A percentile compares a stretch with the other conserved stretches of the same genome.
Conservation (phyloP, 2,113 vertebrate genomes). For the Oncorhynchus keta region DNA sequence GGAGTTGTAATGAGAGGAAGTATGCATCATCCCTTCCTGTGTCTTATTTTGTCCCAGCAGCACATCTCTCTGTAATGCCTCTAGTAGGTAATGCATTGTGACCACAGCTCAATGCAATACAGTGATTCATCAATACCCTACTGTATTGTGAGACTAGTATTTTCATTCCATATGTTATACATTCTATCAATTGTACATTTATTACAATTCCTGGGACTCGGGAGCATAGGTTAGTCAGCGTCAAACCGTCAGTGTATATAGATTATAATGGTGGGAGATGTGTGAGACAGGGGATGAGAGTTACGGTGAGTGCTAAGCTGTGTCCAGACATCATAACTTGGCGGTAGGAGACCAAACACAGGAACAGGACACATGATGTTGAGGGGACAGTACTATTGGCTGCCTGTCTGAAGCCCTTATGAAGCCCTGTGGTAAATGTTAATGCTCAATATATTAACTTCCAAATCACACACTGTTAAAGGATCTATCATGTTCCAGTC, state of each 20-base stretch:
- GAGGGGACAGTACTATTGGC: neutral
- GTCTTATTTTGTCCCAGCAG: conserved; percentile 20
- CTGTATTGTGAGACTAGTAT: neutral
- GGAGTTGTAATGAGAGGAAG: conserved; percentile 34
- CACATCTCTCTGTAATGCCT: neutral
- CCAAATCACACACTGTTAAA: conserved; percentile 8
- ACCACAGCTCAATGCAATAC: neutral
- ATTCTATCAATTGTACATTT: neutral
- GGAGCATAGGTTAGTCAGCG: too few species aligned
- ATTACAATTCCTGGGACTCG: neutral
- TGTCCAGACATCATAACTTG: neutral
- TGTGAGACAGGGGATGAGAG: neutral
- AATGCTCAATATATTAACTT: neutral
- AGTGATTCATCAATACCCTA: neutral
- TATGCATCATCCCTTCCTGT: conserved; percentile 31
- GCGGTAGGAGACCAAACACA: neutral
- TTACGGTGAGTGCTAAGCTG: neutral
- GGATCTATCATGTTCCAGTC: neutral
- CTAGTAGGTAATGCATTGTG: neutral
- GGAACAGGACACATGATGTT: neutral
- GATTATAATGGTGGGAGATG: too few species aligned
- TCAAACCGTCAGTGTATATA: too few species aligned
- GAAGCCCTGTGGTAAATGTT: neutral
- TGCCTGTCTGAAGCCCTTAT: neutral
- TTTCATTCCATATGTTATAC: neutral